phyloP scores from a whole-genome alignment of 2,113 vertebrate genomes.

The Oxyura jamaicensis region DNA sequence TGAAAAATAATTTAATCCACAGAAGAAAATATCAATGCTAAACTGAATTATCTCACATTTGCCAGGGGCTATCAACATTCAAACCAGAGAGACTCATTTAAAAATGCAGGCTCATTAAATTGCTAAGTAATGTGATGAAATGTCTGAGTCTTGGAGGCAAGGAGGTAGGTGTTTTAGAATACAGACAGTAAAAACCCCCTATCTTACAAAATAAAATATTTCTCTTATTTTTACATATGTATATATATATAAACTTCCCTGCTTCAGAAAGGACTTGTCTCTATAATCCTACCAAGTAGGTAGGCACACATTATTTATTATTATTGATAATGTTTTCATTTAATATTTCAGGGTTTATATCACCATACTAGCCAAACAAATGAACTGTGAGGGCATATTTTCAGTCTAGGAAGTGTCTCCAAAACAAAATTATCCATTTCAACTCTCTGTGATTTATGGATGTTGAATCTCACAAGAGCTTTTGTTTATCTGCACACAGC shows the following conservation, averaged over 20 bases:
- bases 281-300: not conserved
- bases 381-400: not conserved
- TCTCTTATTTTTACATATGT: not conserved
- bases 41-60: not conserved
- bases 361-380: not conserved
- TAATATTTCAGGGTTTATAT: not conserved
- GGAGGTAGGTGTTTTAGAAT: not conserved
- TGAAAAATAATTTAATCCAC: not conserved
- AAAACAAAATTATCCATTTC: not conserved
- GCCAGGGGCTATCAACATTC: not conserved
- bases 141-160: not conserved
- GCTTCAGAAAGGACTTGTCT: not conserved
- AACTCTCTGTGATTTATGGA: not conserved
- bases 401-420: not conserved
- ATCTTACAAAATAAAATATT: not conserved
- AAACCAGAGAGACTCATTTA: not conserved
- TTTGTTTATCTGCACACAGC: not conserved
- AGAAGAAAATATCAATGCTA: not conserved
- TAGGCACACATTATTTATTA: not conserved
- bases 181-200: not conserved
- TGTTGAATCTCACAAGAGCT: not conserved
- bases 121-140: not conserved
- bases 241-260: not conserved
- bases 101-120: not conserved
- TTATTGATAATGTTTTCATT: not conserved